phyloP scores from a whole-genome alignment of 1,140 invertebrate genomes.

The Lepidotrigona ventralis region DNA sequence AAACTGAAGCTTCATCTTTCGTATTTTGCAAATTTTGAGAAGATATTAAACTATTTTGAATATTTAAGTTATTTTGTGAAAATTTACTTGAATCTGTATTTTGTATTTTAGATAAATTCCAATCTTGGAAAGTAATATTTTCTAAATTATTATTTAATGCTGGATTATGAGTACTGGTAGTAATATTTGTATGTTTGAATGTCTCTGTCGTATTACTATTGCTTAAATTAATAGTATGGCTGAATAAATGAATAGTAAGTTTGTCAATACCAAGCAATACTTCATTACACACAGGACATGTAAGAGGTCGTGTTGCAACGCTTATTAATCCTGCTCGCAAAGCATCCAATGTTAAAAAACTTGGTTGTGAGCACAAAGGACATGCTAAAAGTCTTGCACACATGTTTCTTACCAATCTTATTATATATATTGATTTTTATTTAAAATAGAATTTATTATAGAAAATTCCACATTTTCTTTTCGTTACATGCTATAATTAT shows the following conservation, averaged over 20 bases:
- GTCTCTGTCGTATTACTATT: constrained; percentile 42
- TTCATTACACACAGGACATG: constrained; percentile 89
- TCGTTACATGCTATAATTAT: neutral
- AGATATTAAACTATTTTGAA: constrained; percentile 14
- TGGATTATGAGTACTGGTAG: constrained; percentile 7
- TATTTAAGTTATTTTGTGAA: constrained; percentile 18
- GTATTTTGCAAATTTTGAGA: constrained; percentile 3
- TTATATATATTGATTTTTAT: constrained; percentile 7
- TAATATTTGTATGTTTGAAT: constrained; percentile 34
- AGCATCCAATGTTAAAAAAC: constrained; percentile 85
- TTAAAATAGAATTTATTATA: neutral
- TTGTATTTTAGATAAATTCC: constrained; percentile 47
- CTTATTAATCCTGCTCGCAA: constrained; percentile 86
- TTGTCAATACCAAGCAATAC: constrained; percentile 88
- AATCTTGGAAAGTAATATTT: constrained; percentile 41
- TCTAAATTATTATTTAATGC: constrained; percentile 27
- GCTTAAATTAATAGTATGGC: constrained; percentile 81
- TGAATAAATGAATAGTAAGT: constrained; percentile 91
- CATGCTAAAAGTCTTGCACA: constrained; percentile 85
- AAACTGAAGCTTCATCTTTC: constrained; percentile 5
- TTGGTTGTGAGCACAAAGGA: constrained; percentile 87
- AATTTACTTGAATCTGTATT: constrained; percentile 14
- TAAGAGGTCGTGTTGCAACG: constrained; percentile 86
- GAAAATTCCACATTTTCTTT: neutral
- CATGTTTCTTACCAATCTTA: constrained; percentile 75